Percentiles rank a stretch among this genome's conserved stretches.
phyloP scores from a whole-genome alignment of 2,888 invertebrate species.

The Agrotis puta region DNA sequence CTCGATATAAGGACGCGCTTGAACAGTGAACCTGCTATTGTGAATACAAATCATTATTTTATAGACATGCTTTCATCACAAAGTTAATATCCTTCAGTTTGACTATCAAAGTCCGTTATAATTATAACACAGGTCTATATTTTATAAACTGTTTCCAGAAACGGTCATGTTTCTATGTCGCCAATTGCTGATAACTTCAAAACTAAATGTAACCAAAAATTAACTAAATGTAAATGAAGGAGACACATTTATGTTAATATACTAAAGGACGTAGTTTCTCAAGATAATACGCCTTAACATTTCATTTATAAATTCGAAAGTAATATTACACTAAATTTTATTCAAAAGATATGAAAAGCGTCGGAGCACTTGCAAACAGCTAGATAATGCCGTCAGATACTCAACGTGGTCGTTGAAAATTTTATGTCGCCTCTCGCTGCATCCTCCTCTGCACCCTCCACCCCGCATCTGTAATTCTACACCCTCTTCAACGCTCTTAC shows the following conservation, averaged over 20 bases:
- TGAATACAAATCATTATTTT: conserved; percentile 18
- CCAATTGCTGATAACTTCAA: neutral
- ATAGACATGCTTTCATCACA: conserved; percentile 6
- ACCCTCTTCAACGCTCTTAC: conserved; percentile 73
- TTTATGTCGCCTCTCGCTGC: conserved; percentile 88
- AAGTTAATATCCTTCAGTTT: neutral
- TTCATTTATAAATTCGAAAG: conserved; percentile 40
- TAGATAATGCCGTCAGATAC: conserved; percentile 89
- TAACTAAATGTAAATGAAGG: too few relatives aligned
- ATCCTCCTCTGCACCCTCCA: conserved; percentile 80
- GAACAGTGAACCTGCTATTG: conserved; percentile 40
- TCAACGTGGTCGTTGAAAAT: conserved; percentile 88
- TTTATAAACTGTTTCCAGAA: neutral
- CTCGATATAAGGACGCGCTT: conserved; percentile 59
- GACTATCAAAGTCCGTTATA: neutral
- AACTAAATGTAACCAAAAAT: neutral
- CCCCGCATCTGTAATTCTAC: conserved; percentile 77
- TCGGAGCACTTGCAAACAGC: conserved; percentile 86
- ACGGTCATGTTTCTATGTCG: neutral
- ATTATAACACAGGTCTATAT: too few relatives aligned
- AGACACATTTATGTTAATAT: too few relatives aligned
- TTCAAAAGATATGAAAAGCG: conserved; percentile 87
- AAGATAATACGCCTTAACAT: conserved; percentile 13
- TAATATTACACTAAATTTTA: conserved; percentile 74
- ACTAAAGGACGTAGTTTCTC: neutral